phyloP scores from a whole-genome alignment of 2,113 vertebrate species.

The Python bivittatus region DNA sequence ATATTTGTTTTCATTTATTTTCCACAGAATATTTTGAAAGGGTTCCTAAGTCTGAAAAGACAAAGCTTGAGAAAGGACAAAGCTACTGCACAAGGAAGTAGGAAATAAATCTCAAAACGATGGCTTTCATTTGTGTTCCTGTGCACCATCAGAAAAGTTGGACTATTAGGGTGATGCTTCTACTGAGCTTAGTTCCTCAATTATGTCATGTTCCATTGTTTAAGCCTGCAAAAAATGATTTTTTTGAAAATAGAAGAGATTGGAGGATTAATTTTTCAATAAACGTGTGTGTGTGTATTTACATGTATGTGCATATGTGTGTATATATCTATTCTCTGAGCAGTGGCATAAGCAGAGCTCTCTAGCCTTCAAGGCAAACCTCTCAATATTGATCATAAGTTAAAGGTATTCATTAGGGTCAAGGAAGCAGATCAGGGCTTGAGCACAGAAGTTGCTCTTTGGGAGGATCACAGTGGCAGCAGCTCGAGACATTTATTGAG shows the following conservation, averaged over 20 bases:
- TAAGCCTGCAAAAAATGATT: not conserved
- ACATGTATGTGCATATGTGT: too few species aligned
- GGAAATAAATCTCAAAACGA: not conserved
- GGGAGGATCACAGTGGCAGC: too few species aligned
- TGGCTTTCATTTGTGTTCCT: not conserved
- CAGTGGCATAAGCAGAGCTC: too few species aligned
- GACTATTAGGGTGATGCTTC: not conserved
- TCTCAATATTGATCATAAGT: too few species aligned
- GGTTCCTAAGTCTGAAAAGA: not conserved
- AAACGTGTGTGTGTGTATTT: not conserved
- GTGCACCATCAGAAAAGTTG: not conserved
- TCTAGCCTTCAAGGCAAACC: too few species aligned
- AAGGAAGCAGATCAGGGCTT: too few species aligned
- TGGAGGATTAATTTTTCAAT: not conserved
- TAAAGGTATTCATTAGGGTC: too few species aligned
- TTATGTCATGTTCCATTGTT: not conserved
- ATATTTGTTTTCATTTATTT: not conserved
- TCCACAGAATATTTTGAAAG: not conserved
- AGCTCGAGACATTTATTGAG: too few species aligned
- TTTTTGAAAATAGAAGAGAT: not conserved
- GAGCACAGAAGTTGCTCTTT: too few species aligned
- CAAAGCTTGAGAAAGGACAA: not conserved
- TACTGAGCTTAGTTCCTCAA: not conserved
- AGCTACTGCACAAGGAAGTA: not conserved
- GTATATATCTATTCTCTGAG: too few species aligned